Evolutionary conservation across 2,888 invertebrate species (phyloP).

Genomic region (Teleogryllus oceanicus): DNA sequence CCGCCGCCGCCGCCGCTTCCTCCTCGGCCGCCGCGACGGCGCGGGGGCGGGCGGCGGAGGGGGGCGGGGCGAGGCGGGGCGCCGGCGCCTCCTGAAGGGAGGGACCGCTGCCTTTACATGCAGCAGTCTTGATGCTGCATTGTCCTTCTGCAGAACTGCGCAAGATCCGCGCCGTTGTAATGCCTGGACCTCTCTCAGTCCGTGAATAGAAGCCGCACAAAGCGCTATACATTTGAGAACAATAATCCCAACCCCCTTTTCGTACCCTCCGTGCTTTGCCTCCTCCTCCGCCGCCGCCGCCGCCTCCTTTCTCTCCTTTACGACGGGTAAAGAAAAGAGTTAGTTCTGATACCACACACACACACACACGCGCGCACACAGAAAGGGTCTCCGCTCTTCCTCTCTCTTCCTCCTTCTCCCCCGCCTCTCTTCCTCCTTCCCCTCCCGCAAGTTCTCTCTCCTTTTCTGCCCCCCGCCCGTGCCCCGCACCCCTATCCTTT

Average conservation of each 20-base stretch:
- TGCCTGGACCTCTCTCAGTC: conserved; percentile 34
- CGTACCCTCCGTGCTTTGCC: conserved; percentile 23
- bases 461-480: not conserved
- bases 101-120: conserved; percentile 23
- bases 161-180: conserved; percentile 33
- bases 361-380: conserved; percentile 26
- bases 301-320: conserved; percentile 34
- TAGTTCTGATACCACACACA: conserved; percentile 37
- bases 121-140: conserved; percentile 31
- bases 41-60: not conserved
- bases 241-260: conserved; percentile 34
- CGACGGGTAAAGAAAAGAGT: conserved; percentile 38
- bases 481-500: conserved; percentile 34
- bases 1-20: not conserved
- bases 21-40: not conserved
- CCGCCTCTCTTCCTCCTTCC: too few species aligned
- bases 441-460: not conserved
- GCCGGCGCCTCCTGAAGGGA: conserved; percentile 18
- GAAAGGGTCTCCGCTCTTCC: conserved; percentile 19
- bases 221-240: conserved; percentile 39
- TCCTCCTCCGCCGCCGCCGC: conserved; percentile 25
- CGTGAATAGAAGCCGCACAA: conserved; percentile 38
- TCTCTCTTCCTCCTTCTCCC: not conserved
- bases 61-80: not conserved
- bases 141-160: conserved; percentile 35